Conservation (phyloP, 1,140 invertebrate species). For the Aporrectodea caliginosa region DNA sequence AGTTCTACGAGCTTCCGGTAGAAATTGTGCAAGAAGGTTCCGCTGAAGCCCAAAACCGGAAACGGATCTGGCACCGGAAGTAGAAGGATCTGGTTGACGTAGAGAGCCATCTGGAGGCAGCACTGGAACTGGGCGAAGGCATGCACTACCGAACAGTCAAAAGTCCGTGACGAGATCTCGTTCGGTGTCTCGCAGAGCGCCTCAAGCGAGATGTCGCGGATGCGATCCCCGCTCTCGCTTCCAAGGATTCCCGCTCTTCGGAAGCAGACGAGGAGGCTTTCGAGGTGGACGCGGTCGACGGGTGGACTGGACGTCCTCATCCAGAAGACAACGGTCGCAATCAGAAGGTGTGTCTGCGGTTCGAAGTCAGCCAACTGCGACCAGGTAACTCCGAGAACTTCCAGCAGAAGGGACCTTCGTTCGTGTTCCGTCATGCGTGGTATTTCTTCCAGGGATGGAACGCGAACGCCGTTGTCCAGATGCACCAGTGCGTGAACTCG, state of each 20-base stretch:
- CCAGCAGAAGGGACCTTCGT: not conserved
- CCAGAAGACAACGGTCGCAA: no score
- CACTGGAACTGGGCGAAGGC: constrained; percentile 45
- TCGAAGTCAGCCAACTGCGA: no score
- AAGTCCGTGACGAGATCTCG: not conserved
- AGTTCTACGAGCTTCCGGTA: no score
- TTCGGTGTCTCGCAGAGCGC: not conserved
- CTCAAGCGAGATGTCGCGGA: not conserved
- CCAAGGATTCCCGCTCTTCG: not conserved
- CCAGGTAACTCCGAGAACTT: not conserved
- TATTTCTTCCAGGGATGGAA: not conserved
- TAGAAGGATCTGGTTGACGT: constrained; percentile 45
- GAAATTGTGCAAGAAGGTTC: no score
- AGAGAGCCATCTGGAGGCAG: constrained; percentile 36
- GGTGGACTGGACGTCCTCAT: no score
- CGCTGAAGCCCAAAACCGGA: no score
- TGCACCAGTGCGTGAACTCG: no score
- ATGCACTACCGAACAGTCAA: constrained; percentile 41
- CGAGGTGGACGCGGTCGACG: no score
- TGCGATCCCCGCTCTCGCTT: not conserved
- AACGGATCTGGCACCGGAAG: constrained; percentile 35
- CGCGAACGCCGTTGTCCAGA: not conserved
- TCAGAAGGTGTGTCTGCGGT: no score
- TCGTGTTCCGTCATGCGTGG: not conserved
- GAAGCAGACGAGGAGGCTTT: not conserved